A percentile compares a stretch with the other conserved stretches of the same genome.
Evolutionary conservation across 2,888 invertebrate genomes (phyloP).

Genomic region (Campoplex nolae): DNA sequence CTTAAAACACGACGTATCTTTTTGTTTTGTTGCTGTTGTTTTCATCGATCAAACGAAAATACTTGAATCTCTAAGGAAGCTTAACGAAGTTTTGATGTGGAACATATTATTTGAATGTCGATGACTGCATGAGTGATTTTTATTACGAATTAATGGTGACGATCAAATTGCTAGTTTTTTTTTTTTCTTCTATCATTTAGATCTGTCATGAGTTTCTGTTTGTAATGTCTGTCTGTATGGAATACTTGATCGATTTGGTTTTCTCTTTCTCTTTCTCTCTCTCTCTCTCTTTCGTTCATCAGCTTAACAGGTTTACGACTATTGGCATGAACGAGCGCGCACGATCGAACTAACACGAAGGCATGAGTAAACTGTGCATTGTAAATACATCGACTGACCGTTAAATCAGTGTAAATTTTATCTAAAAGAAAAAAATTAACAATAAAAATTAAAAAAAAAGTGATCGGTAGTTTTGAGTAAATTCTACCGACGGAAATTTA

Average conservation of each 20-base stretch:
- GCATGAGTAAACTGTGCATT: conserved; percentile 39
- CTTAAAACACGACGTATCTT: conserved; percentile 81
- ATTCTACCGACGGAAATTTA: conserved; percentile 24
- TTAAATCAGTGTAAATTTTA: conserved; percentile 38
- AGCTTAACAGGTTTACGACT: conserved; percentile 29
- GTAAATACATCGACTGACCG: conserved; percentile 48
- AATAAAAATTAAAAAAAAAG: conserved; percentile 28
- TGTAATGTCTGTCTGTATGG: conserved; percentile 12
- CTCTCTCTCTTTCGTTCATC: conserved; percentile 18
- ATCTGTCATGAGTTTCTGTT: conserved; percentile 23
- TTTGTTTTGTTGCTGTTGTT: conserved; percentile 70
- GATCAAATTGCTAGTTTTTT: conserved; percentile 27
- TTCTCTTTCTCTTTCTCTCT: background rate
- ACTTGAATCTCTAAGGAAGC: conserved; percentile 76
- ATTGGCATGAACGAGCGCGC: conserved; percentile 48
- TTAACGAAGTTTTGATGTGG: conserved; percentile 64
- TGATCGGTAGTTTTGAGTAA: conserved; percentile 19
- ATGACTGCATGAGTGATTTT: conserved; percentile 56
- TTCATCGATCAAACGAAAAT: conserved; percentile 75
- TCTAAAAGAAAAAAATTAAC: conserved; percentile 31
- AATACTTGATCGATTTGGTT: conserved; percentile 44
- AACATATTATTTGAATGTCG: conserved; percentile 58
- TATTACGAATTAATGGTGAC: conserved; percentile 36
- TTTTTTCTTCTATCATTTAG: conserved; percentile 18
- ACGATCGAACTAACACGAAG: conserved; percentile 42